Evolutionary conservation across 2,888 invertebrate genomes (phyloP).

Genomic region (Blomia tropicalis): DNA sequence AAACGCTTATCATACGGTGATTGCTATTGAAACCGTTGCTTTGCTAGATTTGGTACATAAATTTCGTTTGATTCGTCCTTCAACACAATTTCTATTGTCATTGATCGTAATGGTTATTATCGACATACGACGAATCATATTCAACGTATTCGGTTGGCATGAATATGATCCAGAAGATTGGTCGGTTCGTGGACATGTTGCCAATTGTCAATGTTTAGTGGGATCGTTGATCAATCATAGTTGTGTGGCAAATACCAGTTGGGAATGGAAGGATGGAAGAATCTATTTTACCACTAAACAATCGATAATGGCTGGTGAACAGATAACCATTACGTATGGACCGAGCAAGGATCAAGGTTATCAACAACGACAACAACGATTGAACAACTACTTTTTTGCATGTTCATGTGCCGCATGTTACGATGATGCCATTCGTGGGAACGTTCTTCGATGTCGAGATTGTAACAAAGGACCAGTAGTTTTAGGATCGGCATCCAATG

Average conservation of each 20-base stretch:
- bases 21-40: background rate
- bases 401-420: background rate
- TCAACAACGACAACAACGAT: background rate
- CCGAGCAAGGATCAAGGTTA: background rate
- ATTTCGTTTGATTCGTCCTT: background rate
- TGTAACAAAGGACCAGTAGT: background rate
- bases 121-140: conserved; percentile 6
- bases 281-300: conserved; percentile 2
- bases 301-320: background rate
- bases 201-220: conserved; percentile 4
- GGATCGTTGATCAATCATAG: background rate
- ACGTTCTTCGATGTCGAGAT: background rate
- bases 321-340: background rate
- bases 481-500: background rate
- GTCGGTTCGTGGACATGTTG: background rate
- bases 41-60: background rate
- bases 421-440: background rate
- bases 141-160: conserved; percentile 15
- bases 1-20: background rate
- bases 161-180: background rate
- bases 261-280: background rate
- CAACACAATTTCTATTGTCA: background rate
- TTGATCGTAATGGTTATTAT: background rate
- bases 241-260: conserved; percentile 11
- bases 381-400: background rate